phyloP scores from a whole-genome alignment of 2,888 invertebrate species.

The Nudaria mundana region DNA sequence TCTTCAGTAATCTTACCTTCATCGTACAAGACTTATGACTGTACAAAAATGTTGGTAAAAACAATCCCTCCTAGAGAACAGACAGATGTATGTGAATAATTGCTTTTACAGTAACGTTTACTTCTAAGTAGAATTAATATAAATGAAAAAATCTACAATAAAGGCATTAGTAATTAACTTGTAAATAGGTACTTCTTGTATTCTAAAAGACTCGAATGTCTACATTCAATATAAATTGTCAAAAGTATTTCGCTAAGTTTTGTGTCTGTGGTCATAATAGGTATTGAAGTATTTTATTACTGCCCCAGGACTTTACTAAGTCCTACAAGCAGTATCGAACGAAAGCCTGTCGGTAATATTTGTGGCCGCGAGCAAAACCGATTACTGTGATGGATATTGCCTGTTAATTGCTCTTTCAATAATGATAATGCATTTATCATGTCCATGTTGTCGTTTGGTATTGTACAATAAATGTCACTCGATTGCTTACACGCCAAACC shows the following conservation, averaged over 20 bases:
- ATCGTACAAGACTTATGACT: constrained; percentile 37
- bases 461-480: background rate
- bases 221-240: no score
- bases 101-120: constrained; percentile 36
- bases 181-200: no score
- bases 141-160: constrained; percentile 17
- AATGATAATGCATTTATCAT: background rate
- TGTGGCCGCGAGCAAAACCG: constrained; percentile 5
- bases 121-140: constrained; percentile 14
- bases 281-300: constrained; percentile 6
- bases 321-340: constrained; percentile 4
- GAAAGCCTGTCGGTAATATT: constrained; percentile 6
- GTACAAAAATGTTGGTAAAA: constrained; percentile 29
- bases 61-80: constrained; percentile 52
- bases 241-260: no score
- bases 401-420: background rate
- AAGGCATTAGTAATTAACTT: background rate
- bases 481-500: no score
- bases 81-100: constrained; percentile 63
- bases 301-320: constrained; percentile 6
- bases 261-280: background rate
- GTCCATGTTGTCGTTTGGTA: background rate
- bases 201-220: no score
- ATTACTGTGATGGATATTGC: constrained; percentile 6
- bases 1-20: constrained; percentile 47